phyloP scores from a whole-genome alignment of 2,113 vertebrate genomes.

The Rhodinocichla rosea region DNA sequence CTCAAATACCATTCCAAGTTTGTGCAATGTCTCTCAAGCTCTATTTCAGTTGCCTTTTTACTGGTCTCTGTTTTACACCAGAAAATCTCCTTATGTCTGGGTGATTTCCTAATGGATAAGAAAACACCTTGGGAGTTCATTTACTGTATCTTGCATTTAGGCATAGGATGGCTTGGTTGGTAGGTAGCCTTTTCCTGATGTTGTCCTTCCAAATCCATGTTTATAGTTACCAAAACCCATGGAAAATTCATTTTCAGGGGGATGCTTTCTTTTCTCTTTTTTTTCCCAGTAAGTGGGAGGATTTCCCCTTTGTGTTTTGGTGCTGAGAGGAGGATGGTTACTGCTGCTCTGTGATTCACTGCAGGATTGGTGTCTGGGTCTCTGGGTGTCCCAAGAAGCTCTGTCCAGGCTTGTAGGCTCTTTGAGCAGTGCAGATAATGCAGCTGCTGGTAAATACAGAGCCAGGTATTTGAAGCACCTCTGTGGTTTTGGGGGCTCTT shows the following conservation, averaged over 20 bases:
- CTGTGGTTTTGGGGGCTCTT: not conserved
- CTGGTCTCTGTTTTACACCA: not conserved
- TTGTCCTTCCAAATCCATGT: not conserved
- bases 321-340: not conserved
- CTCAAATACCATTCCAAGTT: not conserved
- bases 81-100: not conserved
- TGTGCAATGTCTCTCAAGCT: not conserved
- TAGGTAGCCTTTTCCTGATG: not conserved
- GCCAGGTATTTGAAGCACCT: not conserved
- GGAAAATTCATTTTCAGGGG: not conserved
- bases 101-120: conserved; percentile 36
- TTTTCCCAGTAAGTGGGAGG: not conserved
- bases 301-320: not conserved
- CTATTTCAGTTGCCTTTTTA: not conserved
- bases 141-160: not conserved
- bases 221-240: not conserved
- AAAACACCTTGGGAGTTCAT: not conserved
- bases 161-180: not conserved
- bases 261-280: not conserved
- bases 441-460: not conserved
- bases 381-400: not conserved
- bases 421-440: fast-evolving
- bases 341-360: not conserved
- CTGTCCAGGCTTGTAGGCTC: not conserved
- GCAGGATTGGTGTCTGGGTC: not conserved